Evolutionary conservation across 1,140 invertebrate genomes (phyloP), one percentile per base, ranked within the genome.

Genomic region (Pectinophora gossypiella): DNA sequence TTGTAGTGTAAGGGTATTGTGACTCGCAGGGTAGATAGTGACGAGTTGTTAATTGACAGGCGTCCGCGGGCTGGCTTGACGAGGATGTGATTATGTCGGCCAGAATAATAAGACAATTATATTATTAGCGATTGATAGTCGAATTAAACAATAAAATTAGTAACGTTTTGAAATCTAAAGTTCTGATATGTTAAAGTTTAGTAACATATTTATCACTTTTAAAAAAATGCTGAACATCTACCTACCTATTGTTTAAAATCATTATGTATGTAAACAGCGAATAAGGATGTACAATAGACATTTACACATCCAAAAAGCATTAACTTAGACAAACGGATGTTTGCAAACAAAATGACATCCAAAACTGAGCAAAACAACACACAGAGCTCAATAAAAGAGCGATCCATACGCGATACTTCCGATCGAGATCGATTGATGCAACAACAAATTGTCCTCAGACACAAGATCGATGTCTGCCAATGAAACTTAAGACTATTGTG

Each of bases 41-140:
- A 66, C 64, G 63, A 56, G 51, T 27, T 57, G 15, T 48, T 57
- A 55, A 57, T 57, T 64, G 64, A 66, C 64, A 66, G 64, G 51
- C 63, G 64, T 42, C 46, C 21, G 44, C 38, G 44, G 44, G 15
- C 40, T 23, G n/a, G n/a, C 27, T 32, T 23, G 22, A 10, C 10
- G 22, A 10, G 4, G 22, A 10, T 10, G 22, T 23, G 10, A 23
- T 5, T 4, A 5, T 23, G 10, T 10, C 4, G 4, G 22, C 22
- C 22, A 10, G 4, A 10, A 5, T 4, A 23, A 5, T 23, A 23
- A 23, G n/a, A n/a, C n/a, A n/a, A n/a, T n/a, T n/a, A n/a, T n/a
- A n/a, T n/a, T n/a, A n/a, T n/a, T n/a, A n/a, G n/a, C n/a, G n/a
- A n/a, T n/a, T n/a, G n/a, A n/a, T n/a, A n/a, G n/a, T n/a, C n/a